Percentiles rank a stretch among this genome's conserved stretches.
These are phyloP conservation scores for Dryoscopus gambensis DNA, from an alignment of 2,113 vertebrate genomes.

Conservation along the genomic window DNA sequence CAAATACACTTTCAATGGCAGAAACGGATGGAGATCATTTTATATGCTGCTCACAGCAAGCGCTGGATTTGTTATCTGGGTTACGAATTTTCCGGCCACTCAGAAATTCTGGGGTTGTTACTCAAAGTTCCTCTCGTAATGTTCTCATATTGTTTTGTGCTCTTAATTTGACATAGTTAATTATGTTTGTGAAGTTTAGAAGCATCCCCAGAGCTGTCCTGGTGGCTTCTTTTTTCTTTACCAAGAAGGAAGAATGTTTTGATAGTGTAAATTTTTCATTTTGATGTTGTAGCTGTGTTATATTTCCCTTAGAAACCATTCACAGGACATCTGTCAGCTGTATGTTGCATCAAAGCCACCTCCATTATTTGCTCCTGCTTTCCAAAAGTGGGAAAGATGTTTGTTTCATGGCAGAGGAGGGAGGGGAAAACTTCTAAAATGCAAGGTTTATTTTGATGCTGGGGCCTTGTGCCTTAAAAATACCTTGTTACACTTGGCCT, in stretches of 20 bases:
- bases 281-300: neutral
- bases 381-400: neutral
- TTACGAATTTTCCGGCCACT: neutral
- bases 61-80: neutral
- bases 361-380: constrained; percentile 23
- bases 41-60: neutral
- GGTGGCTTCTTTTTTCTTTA: neutral
- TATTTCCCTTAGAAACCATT: constrained; percentile 43
- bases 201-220: neutral
- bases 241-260: neutral
- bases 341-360: constrained; percentile 46
- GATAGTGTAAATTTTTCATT: neutral
- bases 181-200: neutral
- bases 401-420: constrained; percentile 12
- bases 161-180: neutral
- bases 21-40: neutral
- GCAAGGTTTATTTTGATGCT: neutral
- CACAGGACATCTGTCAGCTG: constrained; percentile 44
- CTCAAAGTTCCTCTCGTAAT: neutral
- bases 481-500: neutral
- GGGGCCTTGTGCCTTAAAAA: neutral
- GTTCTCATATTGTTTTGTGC: neutral
- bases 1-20: neutral
- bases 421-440: constrained; percentile 2
- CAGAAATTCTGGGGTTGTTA: neutral